Evolutionary conservation across 2,113 vertebrate species (phyloP).

Genomic region (Cyprinodon brontotheroides): DNA sequence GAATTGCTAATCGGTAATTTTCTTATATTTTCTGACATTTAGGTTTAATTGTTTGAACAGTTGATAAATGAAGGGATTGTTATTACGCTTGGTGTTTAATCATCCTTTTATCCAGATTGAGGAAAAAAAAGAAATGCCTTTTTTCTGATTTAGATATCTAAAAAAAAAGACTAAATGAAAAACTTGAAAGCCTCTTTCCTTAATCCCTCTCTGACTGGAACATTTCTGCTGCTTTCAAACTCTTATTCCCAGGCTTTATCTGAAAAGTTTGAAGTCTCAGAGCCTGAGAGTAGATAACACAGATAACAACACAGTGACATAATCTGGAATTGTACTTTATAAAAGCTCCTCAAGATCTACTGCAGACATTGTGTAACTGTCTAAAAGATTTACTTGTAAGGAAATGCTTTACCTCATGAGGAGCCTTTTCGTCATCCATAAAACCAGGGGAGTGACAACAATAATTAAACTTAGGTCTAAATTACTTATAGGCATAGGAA

Average conservation of each 20-base stretch:
- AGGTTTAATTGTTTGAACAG: constrained; percentile 25
- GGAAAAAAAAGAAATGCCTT: not conserved
- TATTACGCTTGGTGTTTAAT: constrained; percentile 3
- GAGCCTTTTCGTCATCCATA: constrained; percentile 7
- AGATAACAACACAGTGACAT: constrained; percentile 25
- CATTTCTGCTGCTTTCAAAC: constrained; percentile 24
- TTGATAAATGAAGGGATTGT: not conserved
- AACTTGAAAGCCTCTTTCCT: constrained; percentile 25
- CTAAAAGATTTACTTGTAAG: constrained; percentile 10
- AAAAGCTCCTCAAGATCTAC: constrained; percentile 30
- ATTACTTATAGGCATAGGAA: not conserved
- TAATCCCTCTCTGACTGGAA: constrained; percentile 12
- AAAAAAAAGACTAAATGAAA: not conserved
- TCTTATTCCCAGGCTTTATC: constrained; percentile 12
- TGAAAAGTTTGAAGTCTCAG: constrained; percentile 11
- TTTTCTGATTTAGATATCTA: constrained; percentile 2
- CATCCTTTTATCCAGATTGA: not conserved
- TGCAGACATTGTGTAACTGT: not conserved
- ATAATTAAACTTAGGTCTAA: constrained; percentile 6
- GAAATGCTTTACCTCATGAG: not conserved
- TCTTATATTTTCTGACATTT: constrained; percentile 32
- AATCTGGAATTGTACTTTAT: constrained; percentile 15
- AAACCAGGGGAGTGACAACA: constrained; percentile 8
- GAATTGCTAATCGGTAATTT: constrained; percentile 17
- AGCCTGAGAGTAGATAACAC: constrained; percentile 15